Percentiles rank a stretch among this genome's conserved stretches.
Evolutionary conservation across 2,113 vertebrate genomes (phyloP).

Genomic region (Nematolebias whitei): DNA sequence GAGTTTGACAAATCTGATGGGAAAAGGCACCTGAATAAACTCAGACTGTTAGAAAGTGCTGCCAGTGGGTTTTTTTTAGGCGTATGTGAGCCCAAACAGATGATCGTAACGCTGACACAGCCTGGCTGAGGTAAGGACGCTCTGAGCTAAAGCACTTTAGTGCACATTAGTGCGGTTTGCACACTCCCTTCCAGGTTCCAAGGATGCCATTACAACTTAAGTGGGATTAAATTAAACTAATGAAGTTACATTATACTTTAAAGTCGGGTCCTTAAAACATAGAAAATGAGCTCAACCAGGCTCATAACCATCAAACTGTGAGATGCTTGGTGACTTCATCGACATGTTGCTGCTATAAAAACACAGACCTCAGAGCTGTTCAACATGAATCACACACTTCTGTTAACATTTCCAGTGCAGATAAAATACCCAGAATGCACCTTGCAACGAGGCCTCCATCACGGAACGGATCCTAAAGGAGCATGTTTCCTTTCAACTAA

Average conservation of each 20-base stretch:
- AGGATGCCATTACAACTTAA: constrained; percentile 4
- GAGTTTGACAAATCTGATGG: neutral
- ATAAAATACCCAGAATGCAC: neutral
- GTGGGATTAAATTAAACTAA: neutral
- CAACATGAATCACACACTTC: too few relatives aligned
- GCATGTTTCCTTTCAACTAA: too few relatives aligned
- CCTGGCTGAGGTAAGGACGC: neutral
- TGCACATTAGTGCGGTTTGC: neutral
- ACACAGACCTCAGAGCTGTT: too few relatives aligned
- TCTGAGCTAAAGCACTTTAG: neutral
- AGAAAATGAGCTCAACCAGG: neutral
- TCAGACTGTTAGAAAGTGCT: neutral
- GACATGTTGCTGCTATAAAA: neutral
- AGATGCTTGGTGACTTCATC: too few relatives aligned
- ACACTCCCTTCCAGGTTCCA: neutral
- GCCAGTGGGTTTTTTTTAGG: neutral
- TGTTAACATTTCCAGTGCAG: neutral
- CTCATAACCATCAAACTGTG: too few relatives aligned
- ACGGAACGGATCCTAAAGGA: too few relatives aligned
- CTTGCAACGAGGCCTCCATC: too few relatives aligned
- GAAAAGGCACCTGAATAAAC: neutral
- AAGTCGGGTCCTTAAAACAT: neutral
- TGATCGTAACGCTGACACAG: constrained; percentile 18
- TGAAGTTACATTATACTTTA: neutral
- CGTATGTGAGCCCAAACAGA: constrained; percentile 14